These are phyloP conservation scores for Desmophyllum pertusum DNA, from an alignment of 92 coral and sea anemone species.

Conservation along the genomic window DNA sequence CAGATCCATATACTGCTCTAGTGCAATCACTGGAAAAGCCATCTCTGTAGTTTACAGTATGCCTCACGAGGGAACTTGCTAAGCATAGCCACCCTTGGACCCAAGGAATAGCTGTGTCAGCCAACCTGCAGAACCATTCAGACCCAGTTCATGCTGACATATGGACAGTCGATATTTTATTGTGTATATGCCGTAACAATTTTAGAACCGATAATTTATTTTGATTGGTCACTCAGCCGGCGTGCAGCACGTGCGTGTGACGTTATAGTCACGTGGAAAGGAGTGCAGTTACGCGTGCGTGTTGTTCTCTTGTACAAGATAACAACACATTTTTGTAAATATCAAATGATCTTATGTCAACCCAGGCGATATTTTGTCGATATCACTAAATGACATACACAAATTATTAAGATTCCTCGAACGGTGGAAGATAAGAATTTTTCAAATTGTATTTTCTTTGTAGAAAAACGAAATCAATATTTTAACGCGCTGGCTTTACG, in stretches of 20 bases:
- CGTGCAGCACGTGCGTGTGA: neutral
- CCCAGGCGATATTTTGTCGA: neutral
- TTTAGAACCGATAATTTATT: neutral
- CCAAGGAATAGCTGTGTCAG: no score
- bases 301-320: neutral
- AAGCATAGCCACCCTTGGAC: neutral
- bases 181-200: neutral
- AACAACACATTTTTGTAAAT: conserved; percentile 7
- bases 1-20: neutral
- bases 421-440: conserved; percentile 1
- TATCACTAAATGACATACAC: neutral
- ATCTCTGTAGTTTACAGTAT: neutral
- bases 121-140: neutral
- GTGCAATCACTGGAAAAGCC: neutral
- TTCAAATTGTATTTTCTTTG: conserved; percentile 7
- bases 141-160: neutral
- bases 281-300: neutral
- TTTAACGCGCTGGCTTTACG: neutral
- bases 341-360: conserved; percentile 10
- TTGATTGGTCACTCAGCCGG: neutral
- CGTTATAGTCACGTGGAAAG: neutral
- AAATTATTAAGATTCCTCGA: neutral
- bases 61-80: neutral
- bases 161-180: neutral
- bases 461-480: neutral